phyloP scores from a whole-genome alignment of 2,113 vertebrate genomes.

The Ursus arctos region DNA sequence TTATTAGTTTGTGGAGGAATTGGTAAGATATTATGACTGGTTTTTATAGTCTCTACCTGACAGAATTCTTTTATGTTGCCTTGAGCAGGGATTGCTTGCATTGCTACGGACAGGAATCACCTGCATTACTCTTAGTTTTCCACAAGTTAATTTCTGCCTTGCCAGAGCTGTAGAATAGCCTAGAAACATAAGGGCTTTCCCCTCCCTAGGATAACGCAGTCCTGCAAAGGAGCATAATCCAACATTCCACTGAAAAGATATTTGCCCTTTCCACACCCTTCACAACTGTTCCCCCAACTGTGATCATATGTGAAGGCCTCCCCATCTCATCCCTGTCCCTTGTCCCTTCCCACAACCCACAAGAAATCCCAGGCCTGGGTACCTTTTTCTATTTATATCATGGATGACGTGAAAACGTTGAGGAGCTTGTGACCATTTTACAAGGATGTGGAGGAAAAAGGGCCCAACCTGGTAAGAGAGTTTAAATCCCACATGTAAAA shows the following conservation, averaged over 20 bases:
- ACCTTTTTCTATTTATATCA: not conserved
- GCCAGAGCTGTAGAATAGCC: not conserved
- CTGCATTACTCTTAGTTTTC: not conserved
- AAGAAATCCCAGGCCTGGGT: not conserved
- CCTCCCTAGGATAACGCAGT: not conserved
- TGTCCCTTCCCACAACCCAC: not conserved
- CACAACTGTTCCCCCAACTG: not conserved
- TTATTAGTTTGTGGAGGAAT: not conserved
- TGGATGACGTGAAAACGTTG: not conserved
- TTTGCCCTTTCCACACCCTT: not conserved
- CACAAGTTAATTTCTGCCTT: not conserved
- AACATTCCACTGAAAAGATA: not conserved
- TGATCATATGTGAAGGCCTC: not conserved
- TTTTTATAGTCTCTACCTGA: not conserved
- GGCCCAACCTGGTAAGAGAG: rapidly evolving
- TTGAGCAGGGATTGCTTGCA: not conserved
- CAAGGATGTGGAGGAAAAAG: not conserved
- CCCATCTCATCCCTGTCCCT: not conserved
- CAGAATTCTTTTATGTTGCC: not conserved
- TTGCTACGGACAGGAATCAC: not conserved
- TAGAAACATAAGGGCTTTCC: not conserved
- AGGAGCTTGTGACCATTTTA: not conserved
- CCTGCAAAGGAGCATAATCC: not conserved
- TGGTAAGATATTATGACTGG: not conserved
- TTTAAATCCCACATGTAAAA: not conserved